Conservation (phyloP, 2,113 vertebrate species). For the Lepus timidus region DNA sequence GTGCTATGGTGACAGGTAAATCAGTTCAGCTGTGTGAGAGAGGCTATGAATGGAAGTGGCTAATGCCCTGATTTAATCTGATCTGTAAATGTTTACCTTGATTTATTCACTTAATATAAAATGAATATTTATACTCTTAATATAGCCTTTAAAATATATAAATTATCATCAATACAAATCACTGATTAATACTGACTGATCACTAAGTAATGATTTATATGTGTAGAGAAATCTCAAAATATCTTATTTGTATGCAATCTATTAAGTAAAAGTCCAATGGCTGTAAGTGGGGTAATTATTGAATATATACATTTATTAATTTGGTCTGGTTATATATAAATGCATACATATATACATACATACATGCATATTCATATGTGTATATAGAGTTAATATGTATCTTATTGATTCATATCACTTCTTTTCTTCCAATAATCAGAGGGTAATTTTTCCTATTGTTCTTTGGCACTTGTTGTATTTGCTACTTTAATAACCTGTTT, state of each 20-base stretch:
- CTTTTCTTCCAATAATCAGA: not conserved
- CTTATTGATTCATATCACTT: not conserved
- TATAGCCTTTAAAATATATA: not conserved
- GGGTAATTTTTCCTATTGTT: not conserved
- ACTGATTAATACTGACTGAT: not conserved
- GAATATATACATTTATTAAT: conserved; percentile 3
- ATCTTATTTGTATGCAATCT: not conserved
- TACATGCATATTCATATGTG: not conserved
- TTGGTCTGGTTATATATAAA: not conserved
- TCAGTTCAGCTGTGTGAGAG: not conserved
- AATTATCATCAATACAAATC: conserved; percentile 1
- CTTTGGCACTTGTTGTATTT: not conserved
- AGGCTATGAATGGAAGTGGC: not conserved
- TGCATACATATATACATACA: not conserved
- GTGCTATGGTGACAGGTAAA: not conserved
- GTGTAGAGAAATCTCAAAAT: conserved; percentile 1
- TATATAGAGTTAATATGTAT: not conserved
- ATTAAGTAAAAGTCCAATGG: not conserved
- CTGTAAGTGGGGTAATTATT: not conserved
- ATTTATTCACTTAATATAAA: not conserved
- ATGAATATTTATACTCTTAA: conserved; percentile 8
- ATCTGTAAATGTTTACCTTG: not conserved
- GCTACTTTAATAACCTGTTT: not conserved
- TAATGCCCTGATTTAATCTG: not conserved
- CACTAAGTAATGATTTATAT: not conserved